Conservation (phyloP, 2,888 invertebrate genomes). For the Dermolepida albohirtum region DNA sequence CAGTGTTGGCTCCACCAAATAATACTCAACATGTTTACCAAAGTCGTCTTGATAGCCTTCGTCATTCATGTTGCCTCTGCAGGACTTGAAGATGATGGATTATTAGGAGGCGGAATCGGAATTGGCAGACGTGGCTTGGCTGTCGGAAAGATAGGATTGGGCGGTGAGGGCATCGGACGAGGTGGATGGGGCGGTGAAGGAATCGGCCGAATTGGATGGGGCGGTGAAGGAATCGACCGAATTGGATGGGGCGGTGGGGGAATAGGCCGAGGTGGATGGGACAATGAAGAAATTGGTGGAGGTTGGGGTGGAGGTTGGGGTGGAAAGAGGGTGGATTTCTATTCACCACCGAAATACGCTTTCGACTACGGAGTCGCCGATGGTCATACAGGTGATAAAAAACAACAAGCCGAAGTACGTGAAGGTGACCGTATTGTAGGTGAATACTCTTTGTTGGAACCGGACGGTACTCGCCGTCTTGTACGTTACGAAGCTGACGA, state of each 20-base stretch:
- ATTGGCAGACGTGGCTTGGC: slow-evolving; percentile 43
- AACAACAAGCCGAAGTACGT: slow-evolving; percentile 63
- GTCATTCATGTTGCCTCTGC: slow-evolving; percentile 55
- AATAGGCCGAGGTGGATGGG: slow-evolving; percentile 5
- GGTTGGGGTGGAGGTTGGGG: slow-evolving; percentile 11
- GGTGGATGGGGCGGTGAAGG: slow-evolving; percentile 3
- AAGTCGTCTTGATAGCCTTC: background rate
- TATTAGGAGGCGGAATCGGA: slow-evolving; percentile 59
- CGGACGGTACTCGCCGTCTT: slow-evolving; percentile 63
- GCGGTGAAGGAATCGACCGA: slow-evolving; percentile 4
- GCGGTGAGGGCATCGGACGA: background rate
- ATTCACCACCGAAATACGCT: slow-evolving; percentile 63
- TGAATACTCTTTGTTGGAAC: slow-evolving; percentile 62
- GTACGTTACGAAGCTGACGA: slow-evolving; percentile 65
- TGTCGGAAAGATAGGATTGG: background rate
- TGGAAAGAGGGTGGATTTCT: slow-evolving; percentile 28
- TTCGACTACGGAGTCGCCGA: slow-evolving; percentile 64
- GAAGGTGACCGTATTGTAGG: slow-evolving; percentile 64
- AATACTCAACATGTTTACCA: background rate
- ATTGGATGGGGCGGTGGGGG: slow-evolving; percentile 4
- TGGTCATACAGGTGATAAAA: slow-evolving; percentile 64
- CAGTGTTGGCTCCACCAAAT: slow-evolving; percentile 22
- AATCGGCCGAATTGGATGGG: slow-evolving; percentile 23
- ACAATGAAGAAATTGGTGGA: slow-evolving; percentile 11
- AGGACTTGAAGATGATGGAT: slow-evolving; percentile 41